phyloP scores from a whole-genome alignment of 2,113 vertebrate genomes.

The Alexandromys fortis region DNA sequence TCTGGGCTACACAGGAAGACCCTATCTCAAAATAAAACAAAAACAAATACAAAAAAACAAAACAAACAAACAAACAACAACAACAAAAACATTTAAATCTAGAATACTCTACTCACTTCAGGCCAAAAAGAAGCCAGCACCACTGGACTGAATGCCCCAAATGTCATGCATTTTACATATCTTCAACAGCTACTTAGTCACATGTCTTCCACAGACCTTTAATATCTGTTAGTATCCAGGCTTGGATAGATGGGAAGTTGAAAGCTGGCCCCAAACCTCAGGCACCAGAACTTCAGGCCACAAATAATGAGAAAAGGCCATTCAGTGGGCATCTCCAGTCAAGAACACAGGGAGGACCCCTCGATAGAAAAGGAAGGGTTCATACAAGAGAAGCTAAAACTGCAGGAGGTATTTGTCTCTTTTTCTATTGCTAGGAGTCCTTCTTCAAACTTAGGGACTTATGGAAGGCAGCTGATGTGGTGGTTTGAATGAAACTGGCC shows the following conservation, averaged over 20 bases:
- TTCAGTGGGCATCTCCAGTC: neutral
- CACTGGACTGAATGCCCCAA: neutral
- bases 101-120: neutral
- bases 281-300: neutral
- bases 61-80: neutral
- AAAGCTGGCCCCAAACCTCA: neutral
- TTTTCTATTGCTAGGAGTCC: neutral
- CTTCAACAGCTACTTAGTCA: neutral
- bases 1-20: neutral
- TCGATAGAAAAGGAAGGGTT: neutral
- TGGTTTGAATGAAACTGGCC: neutral
- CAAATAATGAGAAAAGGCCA: neutral
- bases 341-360: neutral
- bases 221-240: neutral
- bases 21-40: neutral
- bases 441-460: neutral
- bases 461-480: neutral
- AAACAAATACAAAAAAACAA: neutral
- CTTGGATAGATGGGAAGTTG: neutral
- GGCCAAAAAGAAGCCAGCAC: neutral
- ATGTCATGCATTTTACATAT: neutral
- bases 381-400: neutral
- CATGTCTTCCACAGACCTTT: slow-evolving; percentile 21
- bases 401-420: neutral
- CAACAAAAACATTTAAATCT: neutral